Evolutionary conservation across 2,113 vertebrate genomes (phyloP), one percentile per base, ranked within the genome.

Genomic region (Atractosteus spatula): DNA sequence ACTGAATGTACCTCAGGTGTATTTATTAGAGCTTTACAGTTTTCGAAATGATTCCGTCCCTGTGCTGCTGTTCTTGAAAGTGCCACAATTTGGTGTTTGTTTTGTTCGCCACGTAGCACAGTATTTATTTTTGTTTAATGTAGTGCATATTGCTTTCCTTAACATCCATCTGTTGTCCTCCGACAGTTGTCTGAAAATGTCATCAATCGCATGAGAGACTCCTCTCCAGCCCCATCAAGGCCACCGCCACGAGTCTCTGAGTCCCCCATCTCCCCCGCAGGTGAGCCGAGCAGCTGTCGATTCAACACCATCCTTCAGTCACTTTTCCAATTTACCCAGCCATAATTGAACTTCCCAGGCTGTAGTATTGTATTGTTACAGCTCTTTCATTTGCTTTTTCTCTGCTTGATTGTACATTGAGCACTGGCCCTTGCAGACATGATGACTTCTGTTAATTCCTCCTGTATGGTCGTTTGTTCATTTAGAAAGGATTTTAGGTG

Each of bases 181-280:
- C 63, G 74, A 12, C 92, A 99, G 97, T 88, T 99, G 0, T 97
- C 97, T 0, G 95, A 99, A 77, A 96, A 92, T 68, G 89, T 98
- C 83, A 97, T 99, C 73, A 95, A 95, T 70, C 95, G 97, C 4
- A 98, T 99, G 97, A 95, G 93, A 85, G 96, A 98, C 29, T 84
- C 93, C 0, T 83, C 90, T 69, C 84, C 88, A 0, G 62, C 86
- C 41, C 0, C 7, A 12, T 77, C 79, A 62, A 89, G 75, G 2
- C 3, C 74, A 0, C 83, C 73, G 29, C 65, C 79, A 11, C 54
- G 56, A n/a, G 17, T 47, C 44, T 55, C 83, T 66, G 64, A n/a
- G 57, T 16, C 43, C 69, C 3, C 62, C 67, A 3, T 70, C 4
- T 47, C 47, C 69, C n/a, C 64, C 41, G 29, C 62, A 41, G 13